Base-by-base conservation (phyloP, 2,113 vertebrate genomes). In the Chionomys nivalis region DNA sequence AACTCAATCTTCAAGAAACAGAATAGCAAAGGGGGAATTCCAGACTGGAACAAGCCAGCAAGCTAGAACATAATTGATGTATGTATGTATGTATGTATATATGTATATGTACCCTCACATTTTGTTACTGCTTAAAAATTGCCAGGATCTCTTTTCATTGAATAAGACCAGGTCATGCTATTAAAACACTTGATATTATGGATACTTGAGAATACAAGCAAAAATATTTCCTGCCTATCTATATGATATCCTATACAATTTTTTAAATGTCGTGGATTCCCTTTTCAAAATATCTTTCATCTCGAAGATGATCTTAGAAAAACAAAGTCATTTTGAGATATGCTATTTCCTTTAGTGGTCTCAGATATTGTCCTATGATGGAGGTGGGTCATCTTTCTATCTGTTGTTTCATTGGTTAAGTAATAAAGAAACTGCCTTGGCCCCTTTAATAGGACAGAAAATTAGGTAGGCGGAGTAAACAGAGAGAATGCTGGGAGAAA, bases 281-380 rank as follows among this genome's bases (percentile, higher is more conserved):
- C 82, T 78, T 87, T 11, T 94, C 52, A 94, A 93, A 95, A 92
- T 9, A 70, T 28, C 39, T 94, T 82, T 23, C 5, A 26, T 70
- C 17, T 78, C 90, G 33, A 79, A 52, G 94, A 88, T 42, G 9
- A 77, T 39, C 19, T 91, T 63, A 31, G 19, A 42, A 33, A 94
- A 90, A 92, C 23, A 97, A 91, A 79, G 88, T 58, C 33, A 52
- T 21, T 87, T 88, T 76, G 28, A 96, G 24, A 68, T 66, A 58
- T 78, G 58, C 5, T 90, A 36, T 92, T 96, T 93, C n/a, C 87
- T 90, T 55, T 89, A 39, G 65, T 39, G 66, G 44, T 91, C 9
- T 89, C 77, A 49, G 39, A 86, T 66, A 95, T 19, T 68, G 23
- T 61, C 68, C 81, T n/a, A n/a, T n/a, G n/a, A n/a, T n/a, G n/a